A percentile compares a stretch with the other conserved stretches of the same genome.
phyloP scores from a whole-genome alignment of 2,888 invertebrate species.

The Merodon equestris region DNA sequence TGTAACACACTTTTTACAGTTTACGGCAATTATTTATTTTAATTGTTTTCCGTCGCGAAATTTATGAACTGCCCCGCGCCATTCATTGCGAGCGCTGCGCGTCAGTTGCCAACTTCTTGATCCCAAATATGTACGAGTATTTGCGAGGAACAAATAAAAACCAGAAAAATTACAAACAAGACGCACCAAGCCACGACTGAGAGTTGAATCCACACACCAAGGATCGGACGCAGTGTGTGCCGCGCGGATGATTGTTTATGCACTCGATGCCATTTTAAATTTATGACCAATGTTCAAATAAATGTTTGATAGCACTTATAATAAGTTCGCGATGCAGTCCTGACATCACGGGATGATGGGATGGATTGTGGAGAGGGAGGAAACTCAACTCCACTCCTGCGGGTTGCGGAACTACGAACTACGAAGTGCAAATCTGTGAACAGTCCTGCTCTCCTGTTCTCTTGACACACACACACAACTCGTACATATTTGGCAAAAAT shows the following conservation, averaged over 20 bases:
- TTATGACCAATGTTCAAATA: conserved; percentile 71
- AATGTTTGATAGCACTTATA: conserved; percentile 71
- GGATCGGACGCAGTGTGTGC: conserved; percentile 45
- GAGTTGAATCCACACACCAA: conserved; percentile 33
- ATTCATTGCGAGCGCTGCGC: conserved; percentile 58
- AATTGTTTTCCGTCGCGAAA: conserved; percentile 70
- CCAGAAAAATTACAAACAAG: conserved; percentile 7
- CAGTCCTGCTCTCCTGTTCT: conserved; percentile 35
- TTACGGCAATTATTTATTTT: conserved; percentile 71
- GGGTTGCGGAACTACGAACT: conserved; percentile 2
- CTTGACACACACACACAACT: conserved; percentile 15
- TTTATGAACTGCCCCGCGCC: conserved; percentile 69
- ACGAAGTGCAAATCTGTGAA: conserved; percentile 37
- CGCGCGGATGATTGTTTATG: conserved; percentile 65
- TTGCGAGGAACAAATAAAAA: conserved; percentile 1
- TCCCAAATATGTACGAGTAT: neutral
- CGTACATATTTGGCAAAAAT: conserved; percentile 67
- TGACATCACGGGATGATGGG: conserved; percentile 20
- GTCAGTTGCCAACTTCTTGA: conserved; percentile 5
- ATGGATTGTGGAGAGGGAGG: neutral
- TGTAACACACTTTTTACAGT: conserved; percentile 70
- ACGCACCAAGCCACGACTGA: neutral
- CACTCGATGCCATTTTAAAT: conserved; percentile 69
- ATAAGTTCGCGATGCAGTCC: conserved; percentile 58
- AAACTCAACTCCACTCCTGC: conserved; percentile 22